A percentile compares a stretch with the other conserved stretches of the same genome.
Evolutionary conservation across 2,888 invertebrate species (phyloP).

Genomic region (Eledona agricola): DNA sequence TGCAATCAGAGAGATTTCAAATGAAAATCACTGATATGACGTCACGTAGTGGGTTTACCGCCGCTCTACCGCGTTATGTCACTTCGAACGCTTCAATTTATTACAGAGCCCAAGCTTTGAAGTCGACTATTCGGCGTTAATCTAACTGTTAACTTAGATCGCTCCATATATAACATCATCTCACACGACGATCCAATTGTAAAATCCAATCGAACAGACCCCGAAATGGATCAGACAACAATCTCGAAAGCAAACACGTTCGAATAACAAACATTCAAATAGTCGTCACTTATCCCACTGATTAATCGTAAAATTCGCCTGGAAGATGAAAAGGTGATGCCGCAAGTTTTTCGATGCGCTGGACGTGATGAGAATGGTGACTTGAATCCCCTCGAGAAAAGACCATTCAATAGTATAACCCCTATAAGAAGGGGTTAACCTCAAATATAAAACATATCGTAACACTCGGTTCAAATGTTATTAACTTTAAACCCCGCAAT

Average conservation of each 20-base stretch:
- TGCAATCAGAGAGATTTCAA: constrained; percentile 39
- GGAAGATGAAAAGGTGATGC: constrained; percentile 2
- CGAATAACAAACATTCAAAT: not conserved
- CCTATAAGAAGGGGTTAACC: constrained; percentile 27
- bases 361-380: constrained; percentile 19
- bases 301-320: constrained; percentile 14
- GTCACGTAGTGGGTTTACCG: constrained; percentile 40
- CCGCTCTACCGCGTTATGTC: constrained; percentile 34
- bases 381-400: constrained; percentile 3
- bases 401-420: constrained; percentile 9
- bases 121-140: constrained; percentile 27
- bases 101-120: constrained; percentile 26
- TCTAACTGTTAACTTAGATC: constrained; percentile 31
- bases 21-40: constrained; percentile 40
- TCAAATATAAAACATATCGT: constrained; percentile 31
- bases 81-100: constrained; percentile 33
- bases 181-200: constrained; percentile 24
- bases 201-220: constrained; percentile 21
- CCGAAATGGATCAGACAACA: constrained; percentile 27
- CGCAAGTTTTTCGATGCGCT: constrained; percentile 12
- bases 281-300: constrained; percentile 4
- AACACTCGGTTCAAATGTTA: constrained; percentile 25
- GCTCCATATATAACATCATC: constrained; percentile 17
- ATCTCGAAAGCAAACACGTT: constrained; percentile 12
- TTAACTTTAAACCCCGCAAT: constrained; percentile 27